Conservation (phyloP, 2,113 vertebrate genomes). For the Microcebus griseorufus region DNA sequence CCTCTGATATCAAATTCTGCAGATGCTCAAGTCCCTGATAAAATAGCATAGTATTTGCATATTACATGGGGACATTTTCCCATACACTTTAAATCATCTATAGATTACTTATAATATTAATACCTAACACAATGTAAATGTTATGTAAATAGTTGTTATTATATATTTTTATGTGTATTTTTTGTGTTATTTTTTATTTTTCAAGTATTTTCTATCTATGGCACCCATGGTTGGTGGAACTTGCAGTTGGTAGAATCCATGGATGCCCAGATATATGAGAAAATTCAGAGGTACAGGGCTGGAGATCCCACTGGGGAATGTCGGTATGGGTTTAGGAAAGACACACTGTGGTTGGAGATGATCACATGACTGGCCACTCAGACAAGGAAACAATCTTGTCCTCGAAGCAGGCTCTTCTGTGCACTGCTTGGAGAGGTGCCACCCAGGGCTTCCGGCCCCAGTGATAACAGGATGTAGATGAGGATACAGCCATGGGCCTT, state of each 20-base stretch:
- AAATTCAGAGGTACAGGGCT: background rate
- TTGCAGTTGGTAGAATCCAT: background rate
- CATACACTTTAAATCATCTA: background rate
- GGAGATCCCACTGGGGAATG: background rate
- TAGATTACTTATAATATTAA: no score
- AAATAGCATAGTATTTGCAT: background rate
- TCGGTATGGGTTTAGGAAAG: background rate
- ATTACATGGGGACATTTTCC: background rate
- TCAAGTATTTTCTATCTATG: background rate
- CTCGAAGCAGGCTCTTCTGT: background rate
- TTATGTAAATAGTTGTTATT: no score
- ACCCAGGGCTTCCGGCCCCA: background rate
- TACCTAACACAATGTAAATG: no score
- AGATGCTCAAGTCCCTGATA: background rate
- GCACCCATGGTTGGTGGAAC: background rate
- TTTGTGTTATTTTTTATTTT: background rate
- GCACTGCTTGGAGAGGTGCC: background rate
- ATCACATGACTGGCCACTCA: background rate
- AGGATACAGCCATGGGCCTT: constrained; percentile 79
- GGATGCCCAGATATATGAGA: background rate
- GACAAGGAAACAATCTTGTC: background rate
- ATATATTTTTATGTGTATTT: background rate
- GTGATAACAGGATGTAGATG: background rate
- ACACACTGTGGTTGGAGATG: background rate
- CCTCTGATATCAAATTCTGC: background rate